Percentiles rank a stretch among this genome's conserved stretches.
These are phyloP conservation scores for Grallaria varia DNA, from an alignment of 2,113 vertebrate genomes.

Conservation along the genomic window DNA sequence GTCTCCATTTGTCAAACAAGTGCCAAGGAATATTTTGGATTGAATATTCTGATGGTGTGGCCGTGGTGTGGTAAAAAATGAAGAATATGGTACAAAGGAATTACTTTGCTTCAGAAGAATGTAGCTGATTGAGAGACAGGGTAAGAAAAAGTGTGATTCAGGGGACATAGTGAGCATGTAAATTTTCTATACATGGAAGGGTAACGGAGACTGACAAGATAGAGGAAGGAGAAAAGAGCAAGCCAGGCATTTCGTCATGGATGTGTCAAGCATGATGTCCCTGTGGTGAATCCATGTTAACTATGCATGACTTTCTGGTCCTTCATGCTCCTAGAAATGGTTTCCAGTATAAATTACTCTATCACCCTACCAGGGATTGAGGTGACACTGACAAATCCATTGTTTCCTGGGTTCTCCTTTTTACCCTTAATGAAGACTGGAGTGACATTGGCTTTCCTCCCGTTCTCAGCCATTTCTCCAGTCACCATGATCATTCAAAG, in stretches of 20 bases:
- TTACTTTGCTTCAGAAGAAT: not conserved
- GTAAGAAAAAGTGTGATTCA: slow-evolving; percentile 3
- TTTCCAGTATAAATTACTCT: not conserved
- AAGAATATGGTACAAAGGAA: not conserved
- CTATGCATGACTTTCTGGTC: not conserved
- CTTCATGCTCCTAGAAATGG: not conserved
- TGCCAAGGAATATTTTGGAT: not conserved
- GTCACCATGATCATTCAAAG: not conserved
- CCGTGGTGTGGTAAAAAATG: no score
- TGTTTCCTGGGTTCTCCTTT: not conserved
- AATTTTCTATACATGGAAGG: not conserved
- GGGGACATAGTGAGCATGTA: not conserved
- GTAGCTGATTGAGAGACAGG: not conserved
- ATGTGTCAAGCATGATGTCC: not conserved
- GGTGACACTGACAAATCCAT: not conserved
- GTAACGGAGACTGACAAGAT: not conserved
- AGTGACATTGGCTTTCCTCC: not conserved
- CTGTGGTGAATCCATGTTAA: not conserved
- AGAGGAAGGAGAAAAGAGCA: not conserved
- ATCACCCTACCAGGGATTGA: not conserved
- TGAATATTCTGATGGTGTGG: not conserved
- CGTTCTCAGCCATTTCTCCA: not conserved
- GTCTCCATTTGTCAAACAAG: not conserved
- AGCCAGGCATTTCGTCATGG: not conserved
- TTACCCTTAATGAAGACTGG: not conserved